A percentile compares a stretch with the other conserved stretches of the same genome.
phyloP scores from a whole-genome alignment of 37 sponge, comb jelly and placozoan species.

The Chondrilla cf. caribensis region DNA sequence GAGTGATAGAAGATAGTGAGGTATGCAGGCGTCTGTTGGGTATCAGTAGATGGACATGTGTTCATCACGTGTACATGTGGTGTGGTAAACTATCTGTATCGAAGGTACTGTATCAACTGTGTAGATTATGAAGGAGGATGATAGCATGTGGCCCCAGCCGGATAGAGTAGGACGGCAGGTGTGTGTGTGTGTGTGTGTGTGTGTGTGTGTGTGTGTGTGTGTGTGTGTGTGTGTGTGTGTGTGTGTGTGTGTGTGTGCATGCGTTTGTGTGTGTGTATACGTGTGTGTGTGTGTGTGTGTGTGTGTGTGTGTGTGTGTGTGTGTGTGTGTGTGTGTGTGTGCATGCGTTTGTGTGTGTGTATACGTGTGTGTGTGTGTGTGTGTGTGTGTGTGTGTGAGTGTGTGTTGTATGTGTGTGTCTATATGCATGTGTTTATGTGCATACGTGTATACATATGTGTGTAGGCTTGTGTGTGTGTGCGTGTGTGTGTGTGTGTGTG shows the following conservation, averaged over 20 bases:
- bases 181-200: not conserved
- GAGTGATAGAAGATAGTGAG: slow-evolving; percentile 87
- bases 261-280: no score
- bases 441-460: not conserved
- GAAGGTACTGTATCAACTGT: not conserved
- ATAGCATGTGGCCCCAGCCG: slow-evolving; percentile 95
- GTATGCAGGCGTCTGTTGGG: slow-evolving; percentile 27
- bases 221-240: not conserved
- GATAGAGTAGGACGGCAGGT: slow-evolving; percentile 94
- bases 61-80: not conserved
- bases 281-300: no score
- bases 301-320: no score
- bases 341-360: no score
- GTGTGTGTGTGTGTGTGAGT: slow-evolving; percentile 7
- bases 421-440: no score
- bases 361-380: not conserved
- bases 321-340: no score
- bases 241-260: no score
- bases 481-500: not conserved
- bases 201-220: slow-evolving; percentile 6
- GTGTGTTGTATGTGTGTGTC: slow-evolving; percentile 36
- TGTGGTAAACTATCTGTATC: not conserved
- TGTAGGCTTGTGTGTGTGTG: slow-evolving; percentile 59
- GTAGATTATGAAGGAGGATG: slow-evolving; percentile 94
- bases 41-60: not conserved